A percentile compares a stretch with the other conserved stretches of the same genome.
Conservation (phyloP, 2,797 vertebrate species). For the Crenichthys baileyi region DNA sequence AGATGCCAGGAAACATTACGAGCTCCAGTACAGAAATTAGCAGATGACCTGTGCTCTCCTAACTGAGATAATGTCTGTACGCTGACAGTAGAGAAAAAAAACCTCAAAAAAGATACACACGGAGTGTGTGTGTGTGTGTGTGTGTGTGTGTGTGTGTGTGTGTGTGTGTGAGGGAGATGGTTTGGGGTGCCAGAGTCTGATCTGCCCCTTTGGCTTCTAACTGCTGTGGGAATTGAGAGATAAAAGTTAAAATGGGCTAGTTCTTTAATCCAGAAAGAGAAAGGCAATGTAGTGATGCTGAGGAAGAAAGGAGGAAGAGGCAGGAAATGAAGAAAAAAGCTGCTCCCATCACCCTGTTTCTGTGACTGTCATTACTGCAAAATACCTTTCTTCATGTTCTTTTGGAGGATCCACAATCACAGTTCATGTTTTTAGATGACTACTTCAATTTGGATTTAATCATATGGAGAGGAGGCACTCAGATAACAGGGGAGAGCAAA, state of each 20-base stretch:
- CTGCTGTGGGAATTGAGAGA: constrained; percentile 68
- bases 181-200: constrained; percentile 53
- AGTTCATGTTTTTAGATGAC: constrained; percentile 42
- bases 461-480: constrained; percentile 28
- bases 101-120: background rate
- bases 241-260: constrained; percentile 61
- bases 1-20: constrained; percentile 75
- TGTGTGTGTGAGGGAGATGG: constrained; percentile 16
- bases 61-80: constrained; percentile 69
- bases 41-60: constrained; percentile 67
- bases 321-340: constrained; percentile 40
- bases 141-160: no score
- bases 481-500: background rate
- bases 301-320: constrained; percentile 56
- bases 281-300: constrained; percentile 39
- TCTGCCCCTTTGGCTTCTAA: constrained; percentile 68
- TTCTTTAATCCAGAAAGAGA: constrained; percentile 62
- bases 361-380: constrained; percentile 59
- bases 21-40: constrained; percentile 71
- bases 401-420: constrained; percentile 37
- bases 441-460: constrained; percentile 26
- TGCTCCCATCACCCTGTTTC: constrained; percentile 62
- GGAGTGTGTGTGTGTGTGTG: constrained; percentile 27
- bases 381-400: constrained; percentile 35
- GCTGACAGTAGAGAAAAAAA: constrained; percentile 37